Conservation (phyloP, 2,113 vertebrate species). For the Pardalotus punctatus region DNA sequence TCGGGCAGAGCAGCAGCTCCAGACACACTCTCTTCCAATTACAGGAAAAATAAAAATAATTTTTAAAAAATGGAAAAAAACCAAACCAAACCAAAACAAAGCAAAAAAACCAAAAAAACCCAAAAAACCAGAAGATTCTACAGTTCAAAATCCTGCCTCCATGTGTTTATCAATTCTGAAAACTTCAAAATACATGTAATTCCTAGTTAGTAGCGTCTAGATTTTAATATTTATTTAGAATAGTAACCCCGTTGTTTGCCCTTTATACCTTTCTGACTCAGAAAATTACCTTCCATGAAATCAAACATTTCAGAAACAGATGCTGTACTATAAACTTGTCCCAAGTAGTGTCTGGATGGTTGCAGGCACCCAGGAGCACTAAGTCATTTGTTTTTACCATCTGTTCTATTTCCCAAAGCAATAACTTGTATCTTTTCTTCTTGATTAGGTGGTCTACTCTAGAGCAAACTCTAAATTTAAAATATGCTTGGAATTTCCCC, state of each 20-base stretch:
- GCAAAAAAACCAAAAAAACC: too few species aligned
- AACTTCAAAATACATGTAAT: background rate
- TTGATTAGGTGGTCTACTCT: conserved; percentile 64
- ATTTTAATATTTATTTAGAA: background rate
- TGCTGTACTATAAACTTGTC: conserved; percentile 15
- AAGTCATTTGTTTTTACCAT: conserved; percentile 66
- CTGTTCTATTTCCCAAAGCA: conserved; percentile 64
- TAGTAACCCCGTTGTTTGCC: background rate
- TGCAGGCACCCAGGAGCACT: conserved; percentile 53
- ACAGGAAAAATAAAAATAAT: background rate
- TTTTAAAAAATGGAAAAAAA: background rate
- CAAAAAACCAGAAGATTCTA: background rate
- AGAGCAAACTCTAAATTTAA: conserved; percentile 56
- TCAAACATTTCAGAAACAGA: conserved; percentile 26
- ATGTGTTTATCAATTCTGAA: background rate
- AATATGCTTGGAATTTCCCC: background rate
- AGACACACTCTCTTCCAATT: background rate
- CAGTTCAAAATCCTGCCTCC: background rate
- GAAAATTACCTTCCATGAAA: background rate
- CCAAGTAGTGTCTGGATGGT: conserved; percentile 33
- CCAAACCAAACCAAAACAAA: too few species aligned
- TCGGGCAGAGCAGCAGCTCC: background rate
- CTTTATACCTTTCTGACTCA: background rate
- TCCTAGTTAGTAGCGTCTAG: background rate
- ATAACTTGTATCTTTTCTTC: conserved; percentile 40